Base-by-base conservation (phyloP, 2,888 invertebrate genomes). In the Tortrix viridana region DNA sequence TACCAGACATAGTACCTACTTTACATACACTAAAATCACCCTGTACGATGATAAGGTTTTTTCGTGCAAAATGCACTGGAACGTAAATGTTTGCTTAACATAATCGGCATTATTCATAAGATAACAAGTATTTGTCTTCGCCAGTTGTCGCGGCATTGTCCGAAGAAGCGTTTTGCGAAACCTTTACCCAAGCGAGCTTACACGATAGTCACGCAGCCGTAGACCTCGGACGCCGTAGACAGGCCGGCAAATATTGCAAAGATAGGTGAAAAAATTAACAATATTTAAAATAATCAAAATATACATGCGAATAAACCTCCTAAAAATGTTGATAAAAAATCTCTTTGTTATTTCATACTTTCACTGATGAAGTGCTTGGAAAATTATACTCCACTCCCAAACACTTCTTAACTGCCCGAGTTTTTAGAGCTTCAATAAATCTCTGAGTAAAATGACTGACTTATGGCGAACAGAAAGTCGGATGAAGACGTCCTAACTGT, bases 31-130 rank as follows among this genome's bases (percentile, higher is more conserved):
- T n/a, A 52, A 22, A 57, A 54, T 74, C 60, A 86, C 46, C 78
- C 87, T 90, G 85, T 90, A 80, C n/a, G 76, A 80, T 71, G 77
- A 84, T 81, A 84, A 83, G 79, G 70, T 79, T 52, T 62, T 63
- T 84, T 85, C 72, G 81, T 87, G 85, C 88, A 89, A 90, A 91
- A 89, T 86, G 84, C 86, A 89, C 75, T 82, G 69, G 74, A 79
- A 80, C 82, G 85, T 82, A 82, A 79, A 78, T 89, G 87, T 92
- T 91, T 89, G 79, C 85, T 73, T 82, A 89, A 87, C 81, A 88
- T 89, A 88, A 89, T 90, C 91, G 89, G 88, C 88, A 90, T 92
- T 90, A 92, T 91, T 92, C 92, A 92, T 90, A 89, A 86, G 90
- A 91, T 91, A 91, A 88, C 88, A 79, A 84, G 86, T 91, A 80